Percentiles rank a stretch among this genome's conserved stretches.
Evolutionary conservation across 2,797 vertebrate genomes (phyloP).

Genomic region (Tokudaia tokunoshimensis): DNA sequence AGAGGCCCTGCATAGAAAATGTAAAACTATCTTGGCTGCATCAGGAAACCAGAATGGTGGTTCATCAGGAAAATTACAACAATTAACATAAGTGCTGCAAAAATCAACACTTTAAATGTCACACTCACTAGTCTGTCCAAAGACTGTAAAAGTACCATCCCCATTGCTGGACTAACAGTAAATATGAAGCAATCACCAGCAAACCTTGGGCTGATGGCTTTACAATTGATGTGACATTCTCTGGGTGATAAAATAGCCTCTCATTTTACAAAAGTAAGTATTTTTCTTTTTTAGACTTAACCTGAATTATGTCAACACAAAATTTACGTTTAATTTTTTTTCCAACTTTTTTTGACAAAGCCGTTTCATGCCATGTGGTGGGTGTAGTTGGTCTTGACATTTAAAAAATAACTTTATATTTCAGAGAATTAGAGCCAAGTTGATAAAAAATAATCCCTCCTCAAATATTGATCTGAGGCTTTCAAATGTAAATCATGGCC

Average conservation of each 20-base stretch:
- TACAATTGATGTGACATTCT: slow-evolving; percentile 99
- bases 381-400: slow-evolving; percentile 79
- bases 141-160: slow-evolving; percentile 98
- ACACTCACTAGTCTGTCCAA: slow-evolving; percentile 98
- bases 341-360: slow-evolving; percentile 84
- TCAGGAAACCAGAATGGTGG: slow-evolving; percentile 99
- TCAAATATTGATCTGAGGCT: slow-evolving; percentile 84
- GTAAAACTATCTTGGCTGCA: slow-evolving; percentile 99
- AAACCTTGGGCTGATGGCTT: slow-evolving; percentile 98
- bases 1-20: slow-evolving; percentile 99
- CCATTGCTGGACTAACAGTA: slow-evolving; percentile 96
- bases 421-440: slow-evolving; percentile 81
- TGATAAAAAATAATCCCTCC: slow-evolving; percentile 83
- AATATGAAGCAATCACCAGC: slow-evolving; percentile 99
- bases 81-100: slow-evolving; percentile 99
- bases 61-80: slow-evolving; percentile 99
- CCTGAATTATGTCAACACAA: slow-evolving; percentile 91
- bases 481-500: slow-evolving; percentile 84
- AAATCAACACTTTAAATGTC: slow-evolving; percentile 99
- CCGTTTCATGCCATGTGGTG: slow-evolving; percentile 70
- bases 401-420: slow-evolving; percentile 85
- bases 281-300: slow-evolving; percentile 94
- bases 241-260: slow-evolving; percentile 95
- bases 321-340: slow-evolving; percentile 86
- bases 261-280: slow-evolving; percentile 95